These are phyloP conservation scores for Gryllus bimaculatus DNA, from an alignment of 1,140 invertebrate genomes.

Conservation along the genomic window DNA sequence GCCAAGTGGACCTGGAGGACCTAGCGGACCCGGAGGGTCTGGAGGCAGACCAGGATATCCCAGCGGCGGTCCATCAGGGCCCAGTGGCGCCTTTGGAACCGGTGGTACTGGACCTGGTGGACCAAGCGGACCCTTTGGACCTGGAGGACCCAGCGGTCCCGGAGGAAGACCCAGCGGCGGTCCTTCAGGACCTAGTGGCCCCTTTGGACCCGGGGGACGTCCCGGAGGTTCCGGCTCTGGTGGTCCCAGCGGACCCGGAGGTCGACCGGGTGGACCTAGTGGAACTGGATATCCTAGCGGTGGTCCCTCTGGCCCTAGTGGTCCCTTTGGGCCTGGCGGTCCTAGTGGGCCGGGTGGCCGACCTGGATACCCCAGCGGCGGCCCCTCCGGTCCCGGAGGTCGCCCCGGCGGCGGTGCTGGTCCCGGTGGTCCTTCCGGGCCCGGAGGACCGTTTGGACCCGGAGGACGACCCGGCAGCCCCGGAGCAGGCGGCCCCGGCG, in stretches of 20 bases:
- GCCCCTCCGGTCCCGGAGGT: not conserved
- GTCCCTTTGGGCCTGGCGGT: slow-evolving; percentile 13
- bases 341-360: not conserved
- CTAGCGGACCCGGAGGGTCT: slow-evolving; percentile 19
- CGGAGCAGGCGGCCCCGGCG: no score
- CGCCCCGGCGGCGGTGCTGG: not conserved
- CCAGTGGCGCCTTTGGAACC: slow-evolving; percentile 21
- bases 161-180: not conserved
- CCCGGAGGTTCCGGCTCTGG: slow-evolving; percentile 20
- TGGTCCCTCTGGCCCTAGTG: slow-evolving; percentile 7
- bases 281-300: not conserved
- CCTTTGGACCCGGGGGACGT: slow-evolving; percentile 20
- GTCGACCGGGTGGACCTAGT: slow-evolving; percentile 12
- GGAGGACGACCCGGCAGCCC: not conserved
- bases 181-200: slow-evolving; percentile 15
- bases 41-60: slow-evolving; percentile 15
- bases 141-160: not conserved
- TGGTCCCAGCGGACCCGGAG: slow-evolving; percentile 22
- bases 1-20: slow-evolving; percentile 10
- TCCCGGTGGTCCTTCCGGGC: slow-evolving; percentile 20
- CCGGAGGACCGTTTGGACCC: not conserved
- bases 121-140: not conserved
- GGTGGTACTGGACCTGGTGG: slow-evolving; percentile 10
- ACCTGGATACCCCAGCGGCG: not conserved
- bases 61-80: slow-evolving; percentile 16